Evolutionary conservation across 1,140 invertebrate genomes (phyloP), one percentile per base, ranked within the genome.

Genomic region (Prorops nasuta): DNA sequence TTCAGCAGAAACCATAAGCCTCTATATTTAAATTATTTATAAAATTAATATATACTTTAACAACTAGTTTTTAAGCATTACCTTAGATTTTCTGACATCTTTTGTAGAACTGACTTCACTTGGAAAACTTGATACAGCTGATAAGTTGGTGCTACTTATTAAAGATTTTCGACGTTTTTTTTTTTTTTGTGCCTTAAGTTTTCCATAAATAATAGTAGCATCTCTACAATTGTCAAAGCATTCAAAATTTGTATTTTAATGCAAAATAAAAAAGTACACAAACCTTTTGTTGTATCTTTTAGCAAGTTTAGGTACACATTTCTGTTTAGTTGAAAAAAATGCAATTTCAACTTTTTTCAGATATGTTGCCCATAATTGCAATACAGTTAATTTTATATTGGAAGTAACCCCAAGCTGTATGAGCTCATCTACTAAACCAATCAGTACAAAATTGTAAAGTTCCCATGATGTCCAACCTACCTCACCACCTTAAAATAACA

Each of bases 321-420:
- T 74, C 8, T 57, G 52, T 1, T 65, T 71, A 15, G 66, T 75
- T 3, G 79, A 79, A 48, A 77, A 77, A 54, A 85, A 85, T 6
- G 83, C 82, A 10, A 85, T 79, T 68, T 85, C 79, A 45, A 83
- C 66, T 58, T 80, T 79, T 21, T 75, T 59, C 52, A 87, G 71
- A 67, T 86, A 87, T 1, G 66, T 69, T 16, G 81, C 72, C 85
- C 86, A 88, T n/a, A 88, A 53, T 51, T 85, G 81, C 16, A 85
- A 73, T 3, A 81, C 65, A 49, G 81, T 81, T 20, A 74, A 40
- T 71, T 84, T 86, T 4, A 87, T 68, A 18, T 76, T 64, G 18
- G 72, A 46, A 42, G 80, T 69, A 20, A 78, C 81, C 17, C 85
- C 85, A 40, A 85, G 67, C 14, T 76, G 55, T 1, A 85, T 76